Percentiles rank a stretch among this genome's conserved stretches.
Conservation (phyloP, 1,140 invertebrate genomes). For the Hycleus phaleratus region DNA sequence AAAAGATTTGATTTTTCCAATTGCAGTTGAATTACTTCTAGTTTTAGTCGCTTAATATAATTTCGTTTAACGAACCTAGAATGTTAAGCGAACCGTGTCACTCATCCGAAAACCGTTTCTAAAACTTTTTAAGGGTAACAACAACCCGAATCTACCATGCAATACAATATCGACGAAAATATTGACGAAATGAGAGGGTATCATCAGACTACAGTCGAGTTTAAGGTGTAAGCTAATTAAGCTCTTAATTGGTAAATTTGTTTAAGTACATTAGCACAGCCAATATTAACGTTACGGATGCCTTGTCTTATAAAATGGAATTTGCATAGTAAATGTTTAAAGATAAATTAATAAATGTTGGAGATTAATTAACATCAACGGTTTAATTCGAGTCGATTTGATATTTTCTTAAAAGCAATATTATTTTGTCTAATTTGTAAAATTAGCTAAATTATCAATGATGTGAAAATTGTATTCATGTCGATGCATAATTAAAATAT, state of each 20-base stretch:
- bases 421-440: not conserved
- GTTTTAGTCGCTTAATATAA: conserved; percentile 17
- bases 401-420: not conserved
- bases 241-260: conserved; percentile 25
- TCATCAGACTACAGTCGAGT: too few relatives aligned
- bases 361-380: not conserved
- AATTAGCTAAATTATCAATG: not conserved
- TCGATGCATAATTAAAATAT: conserved; percentile 9
- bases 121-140: not conserved
- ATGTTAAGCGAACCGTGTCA: conserved; percentile 18
- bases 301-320: not conserved
- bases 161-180: conserved; percentile 18
- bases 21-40: conserved; percentile 6
- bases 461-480: not conserved
- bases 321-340: conserved; percentile 21
- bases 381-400: not conserved
- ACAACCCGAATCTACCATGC: conserved; percentile 16
- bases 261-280: conserved; percentile 24
- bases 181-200: not conserved
- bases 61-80: conserved; percentile 24
- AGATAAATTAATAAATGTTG: conserved; percentile 10
- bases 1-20: not conserved
- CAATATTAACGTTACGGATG: conserved; percentile 22
- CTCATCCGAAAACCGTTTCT: conserved; percentile 8
- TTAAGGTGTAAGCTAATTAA: conserved; percentile 21